Percentiles rank a stretch among this genome's conserved stretches.
Conservation (phyloP, 2,797 vertebrate species). For the Leptodactylus fallax region DNA sequence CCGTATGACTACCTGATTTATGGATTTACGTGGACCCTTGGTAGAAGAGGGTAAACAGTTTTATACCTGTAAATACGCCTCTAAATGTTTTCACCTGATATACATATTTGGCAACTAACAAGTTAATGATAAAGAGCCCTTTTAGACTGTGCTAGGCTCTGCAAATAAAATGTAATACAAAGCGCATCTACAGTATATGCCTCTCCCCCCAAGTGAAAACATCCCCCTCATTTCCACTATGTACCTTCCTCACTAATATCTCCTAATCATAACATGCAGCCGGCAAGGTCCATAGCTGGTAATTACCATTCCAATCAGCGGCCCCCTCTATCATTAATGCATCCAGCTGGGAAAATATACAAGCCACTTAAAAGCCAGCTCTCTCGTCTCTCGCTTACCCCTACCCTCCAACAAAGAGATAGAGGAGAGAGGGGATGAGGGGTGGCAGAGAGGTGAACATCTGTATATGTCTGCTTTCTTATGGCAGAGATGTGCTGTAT, state of each 20-base stretch:
- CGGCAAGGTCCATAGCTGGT: conserved; percentile 73
- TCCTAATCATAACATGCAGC: conserved; percentile 78
- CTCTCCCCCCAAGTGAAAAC: conserved; percentile 45
- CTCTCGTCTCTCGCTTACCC: conserved; percentile 52
- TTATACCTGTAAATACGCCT: background rate
- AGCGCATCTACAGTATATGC: conserved; percentile 5
- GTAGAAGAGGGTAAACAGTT: background rate
- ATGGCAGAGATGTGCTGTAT: background rate
- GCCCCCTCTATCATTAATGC: conserved; percentile 68
- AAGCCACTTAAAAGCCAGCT: conserved; percentile 41
- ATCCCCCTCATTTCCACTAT: conserved; percentile 64
- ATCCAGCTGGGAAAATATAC: conserved; percentile 72
- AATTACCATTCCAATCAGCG: conserved; percentile 80
- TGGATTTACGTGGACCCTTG: background rate
- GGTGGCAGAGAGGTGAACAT: conserved; percentile 40
- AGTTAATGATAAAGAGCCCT: background rate
- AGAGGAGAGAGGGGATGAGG: conserved; percentile 43
- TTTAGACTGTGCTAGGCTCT: background rate
- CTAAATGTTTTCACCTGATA: background rate
- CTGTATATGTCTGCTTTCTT: conserved; percentile 14
- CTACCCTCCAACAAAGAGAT: conserved; percentile 49
- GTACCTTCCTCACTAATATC: conserved; percentile 72
- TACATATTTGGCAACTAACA: conserved; percentile 9
- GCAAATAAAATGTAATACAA: conserved; percentile 14
- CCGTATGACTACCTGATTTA: too few relatives aligned